Evolutionary conservation across 2,888 invertebrate species (phyloP).

Genomic region (Scaptomyza parva): DNA sequence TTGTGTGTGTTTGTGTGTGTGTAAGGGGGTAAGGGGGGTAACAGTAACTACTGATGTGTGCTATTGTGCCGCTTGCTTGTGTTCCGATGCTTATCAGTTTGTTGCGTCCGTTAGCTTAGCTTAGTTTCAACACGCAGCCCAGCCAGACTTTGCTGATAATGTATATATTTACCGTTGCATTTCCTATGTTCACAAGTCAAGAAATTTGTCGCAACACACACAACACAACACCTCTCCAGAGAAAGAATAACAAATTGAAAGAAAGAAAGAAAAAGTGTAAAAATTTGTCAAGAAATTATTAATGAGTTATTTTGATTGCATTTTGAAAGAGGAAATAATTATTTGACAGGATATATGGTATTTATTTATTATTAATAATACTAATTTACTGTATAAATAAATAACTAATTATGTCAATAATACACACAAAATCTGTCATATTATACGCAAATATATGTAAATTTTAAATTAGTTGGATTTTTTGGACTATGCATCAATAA

Average conservation of each 20-base stretch:
- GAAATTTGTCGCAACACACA: slow-evolving; percentile 14
- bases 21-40: not conserved
- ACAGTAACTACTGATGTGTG: slow-evolving; percentile 27
- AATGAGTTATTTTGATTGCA: no score
- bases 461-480: slow-evolving; percentile 33
- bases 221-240: not conserved
- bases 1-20: slow-evolving; percentile 32
- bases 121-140: slow-evolving; percentile 60
- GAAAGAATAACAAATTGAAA: not conserved
- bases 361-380: slow-evolving; percentile 20
- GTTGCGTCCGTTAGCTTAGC: slow-evolving; percentile 72
- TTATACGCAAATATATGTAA: slow-evolving; percentile 55
- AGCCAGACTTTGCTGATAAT: slow-evolving; percentile 58
- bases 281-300: slow-evolving; percentile 17
- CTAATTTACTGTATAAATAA: no score
- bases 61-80: slow-evolving; percentile 56
- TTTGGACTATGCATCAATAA: slow-evolving; percentile 12
- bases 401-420: slow-evolving; percentile 38
- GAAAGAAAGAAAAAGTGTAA: not conserved
- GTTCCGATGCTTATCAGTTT: slow-evolving; percentile 69
- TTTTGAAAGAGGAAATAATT: not conserved
- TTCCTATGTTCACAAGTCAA: slow-evolving; percentile 43
- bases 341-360: slow-evolving; percentile 31
- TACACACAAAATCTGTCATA: slow-evolving; percentile 34
- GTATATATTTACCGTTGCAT: slow-evolving; percentile 68